Evolutionary conservation across 2,888 invertebrate species (phyloP), one percentile per base, ranked within the genome.

Genomic region (Serripes groenlandicus): DNA sequence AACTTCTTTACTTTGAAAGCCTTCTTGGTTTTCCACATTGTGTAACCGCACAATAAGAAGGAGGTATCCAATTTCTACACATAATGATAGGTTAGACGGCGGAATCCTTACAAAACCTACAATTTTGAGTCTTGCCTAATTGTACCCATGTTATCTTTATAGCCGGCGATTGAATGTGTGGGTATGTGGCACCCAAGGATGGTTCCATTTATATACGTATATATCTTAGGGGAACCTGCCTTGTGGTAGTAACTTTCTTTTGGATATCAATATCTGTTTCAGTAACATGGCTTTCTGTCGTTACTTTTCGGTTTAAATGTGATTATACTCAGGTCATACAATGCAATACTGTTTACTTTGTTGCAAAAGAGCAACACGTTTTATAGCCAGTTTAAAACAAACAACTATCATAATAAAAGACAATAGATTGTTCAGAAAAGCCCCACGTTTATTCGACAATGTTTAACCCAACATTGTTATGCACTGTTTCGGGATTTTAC

Each of bases 41-140:
- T 84, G 80, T 84, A 84, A 84, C 80, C 80, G 60, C 62, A 60
- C 49, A 69, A 66, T 78, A 80, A 78, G 72, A 37, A 60, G 71
- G 35, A 11, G 72, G 60, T 70, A 66, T 71, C 70, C 15, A 28
- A 49, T 70, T 77, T 64, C 62, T 21, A 28, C 28, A 35, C 15
- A 28, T 84, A 84, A 84, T 84, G 35, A 84, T 52, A 81, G 75
- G 23, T 66, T 60, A 42, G 28, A 34, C 52, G 60, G 71, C 76
- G 70, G 75, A 60, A 56, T 66, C 30, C 64, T 56, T 56, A 54
- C 71, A 52, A 69, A 81, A 78, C 75, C 37, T 81, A 72, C 78
- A 78, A 85, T 81, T 85, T 85, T 54, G 52, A 66, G 66, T 81
- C 72, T 75, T 73, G 56, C 75, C 75, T 85, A 85, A 85, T 85